A percentile compares a stretch with the other conserved stretches of the same genome.
Conservation (phyloP, 2,113 vertebrate species). For the Turnix velox region DNA sequence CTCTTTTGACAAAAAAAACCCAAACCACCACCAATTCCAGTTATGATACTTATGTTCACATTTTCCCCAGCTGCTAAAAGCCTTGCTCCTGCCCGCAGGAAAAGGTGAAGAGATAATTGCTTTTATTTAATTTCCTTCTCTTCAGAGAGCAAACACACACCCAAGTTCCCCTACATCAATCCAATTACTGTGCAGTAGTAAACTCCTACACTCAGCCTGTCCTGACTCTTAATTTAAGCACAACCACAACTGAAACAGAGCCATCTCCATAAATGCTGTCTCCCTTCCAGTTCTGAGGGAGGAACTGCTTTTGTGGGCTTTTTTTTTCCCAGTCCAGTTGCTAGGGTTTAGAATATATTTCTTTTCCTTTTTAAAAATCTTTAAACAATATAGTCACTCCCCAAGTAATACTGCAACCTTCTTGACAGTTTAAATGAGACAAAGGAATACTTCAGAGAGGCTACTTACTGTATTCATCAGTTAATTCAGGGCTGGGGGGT, state of each 20-base stretch:
- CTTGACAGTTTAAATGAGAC: background rate
- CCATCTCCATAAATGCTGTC: background rate
- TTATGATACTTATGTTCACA: background rate
- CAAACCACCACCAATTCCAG: background rate
- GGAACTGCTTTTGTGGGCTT: too few species aligned
- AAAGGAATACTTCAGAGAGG: background rate
- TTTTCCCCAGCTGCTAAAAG: background rate
- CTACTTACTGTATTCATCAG: background rate
- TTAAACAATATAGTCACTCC: background rate
- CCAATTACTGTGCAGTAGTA: background rate
- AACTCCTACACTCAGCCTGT: background rate
- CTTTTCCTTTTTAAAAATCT: background rate
- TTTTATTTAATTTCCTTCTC: background rate
- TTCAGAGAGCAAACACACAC: background rate
- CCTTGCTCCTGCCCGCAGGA: rapidly evolving
- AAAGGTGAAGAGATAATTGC: background rate
- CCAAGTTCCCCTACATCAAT: background rate
- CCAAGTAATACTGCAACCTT: background rate
- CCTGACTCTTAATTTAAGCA: background rate
- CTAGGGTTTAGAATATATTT: background rate
- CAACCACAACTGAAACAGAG: background rate
- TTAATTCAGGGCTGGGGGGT: rapidly evolving
- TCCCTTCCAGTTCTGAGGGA: too few species aligned
- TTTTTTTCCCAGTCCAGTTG: background rate
- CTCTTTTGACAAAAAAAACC: background rate